Evolutionary conservation across 1,140 invertebrate genomes (phyloP), one percentile per base, ranked within the genome.

Genomic region (Apis mellifera): DNA sequence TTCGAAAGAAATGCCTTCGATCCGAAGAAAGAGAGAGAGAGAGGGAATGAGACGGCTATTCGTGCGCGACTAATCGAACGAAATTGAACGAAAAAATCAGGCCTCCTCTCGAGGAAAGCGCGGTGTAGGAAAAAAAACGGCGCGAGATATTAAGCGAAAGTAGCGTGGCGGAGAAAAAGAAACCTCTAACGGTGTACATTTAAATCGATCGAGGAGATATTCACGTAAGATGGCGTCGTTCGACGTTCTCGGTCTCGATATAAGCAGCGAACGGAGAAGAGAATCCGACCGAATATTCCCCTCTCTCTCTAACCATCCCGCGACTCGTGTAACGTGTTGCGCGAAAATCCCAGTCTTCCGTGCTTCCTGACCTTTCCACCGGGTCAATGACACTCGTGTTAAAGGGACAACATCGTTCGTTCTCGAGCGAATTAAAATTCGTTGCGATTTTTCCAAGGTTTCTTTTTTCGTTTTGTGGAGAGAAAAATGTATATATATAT

Each of bases 381-480:
- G 75, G 75, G 81, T 85, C 75, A 59, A 79, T 65, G 81, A 85
- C 80, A 82, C 78, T 42, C 57, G 82, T 52, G 82, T 83, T 83
- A 83, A 83, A 83, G 82, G 26, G 76, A 83, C 76, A 78, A 50
- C 26, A 42, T 32, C 26, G 68, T 15, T 8, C 12, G 19, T n/a
- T 5, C 50, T n/a, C n/a, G n/a, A n/a, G 48, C 21, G 69, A n/a
- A 23, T 72, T 9, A 54, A 60, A 72, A 72, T 13, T 8, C 3
- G 32, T 19, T 50, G n/a, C n/a, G n/a, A n/a, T n/a, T n/a, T 42
- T 42, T 42, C 32, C 2, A 32, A 32, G 32, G n/a, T n/a, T n/a
- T n/a, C 2, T 32, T 32, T 32, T 32, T 32, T 3, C 32, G 2
- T 3, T 32, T 26, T 26, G 1, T 26, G 26, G 2, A 32, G 32